Percentiles rank a stretch among this genome's conserved stretches.
Conservation (phyloP, 2,888 invertebrate species). For the Cyaniris semiargus region DNA sequence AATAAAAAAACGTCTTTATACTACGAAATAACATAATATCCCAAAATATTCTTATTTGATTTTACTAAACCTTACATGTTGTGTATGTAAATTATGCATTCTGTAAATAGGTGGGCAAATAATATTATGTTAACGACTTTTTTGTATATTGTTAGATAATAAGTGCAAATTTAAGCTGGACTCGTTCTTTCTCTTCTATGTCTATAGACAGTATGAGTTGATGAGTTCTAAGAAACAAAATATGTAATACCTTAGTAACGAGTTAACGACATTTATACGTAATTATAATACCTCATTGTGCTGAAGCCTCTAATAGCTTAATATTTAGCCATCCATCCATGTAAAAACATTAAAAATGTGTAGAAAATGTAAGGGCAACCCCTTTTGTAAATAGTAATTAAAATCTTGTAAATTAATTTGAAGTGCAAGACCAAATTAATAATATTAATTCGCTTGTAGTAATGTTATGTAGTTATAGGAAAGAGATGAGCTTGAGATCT, state of each 20-base stretch:
- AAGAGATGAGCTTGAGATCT: conserved; percentile 18
- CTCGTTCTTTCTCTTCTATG: not conserved
- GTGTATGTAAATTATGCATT: not conserved
- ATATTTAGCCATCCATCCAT: conserved; percentile 5
- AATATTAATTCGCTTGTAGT: conserved; percentile 32
- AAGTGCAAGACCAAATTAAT: conserved; percentile 33
- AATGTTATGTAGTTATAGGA: conserved; percentile 43
- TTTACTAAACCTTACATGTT: not conserved
- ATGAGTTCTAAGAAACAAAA: not conserved
- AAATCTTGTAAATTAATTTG: conserved; percentile 27
- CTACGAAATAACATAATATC: too few species aligned
- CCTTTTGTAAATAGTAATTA: conserved; percentile 8
- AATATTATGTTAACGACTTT: not conserved
- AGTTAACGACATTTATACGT: conserved; percentile 9
- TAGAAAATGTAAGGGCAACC: not conserved
- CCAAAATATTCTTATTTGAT: not conserved
- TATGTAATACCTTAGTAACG: not conserved
- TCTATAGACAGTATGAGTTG: not conserved
- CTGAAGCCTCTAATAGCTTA: conserved; percentile 5
- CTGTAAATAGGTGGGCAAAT: not conserved
- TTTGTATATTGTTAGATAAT: not conserved
- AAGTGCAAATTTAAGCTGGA: not conserved
- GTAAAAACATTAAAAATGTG: not conserved
- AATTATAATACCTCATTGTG: conserved; percentile 11
- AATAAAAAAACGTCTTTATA: too few species aligned